These are phyloP conservation scores for Aleadryas rufinucha DNA, from an alignment of 2,113 vertebrate genomes.

Conservation along the genomic window DNA sequence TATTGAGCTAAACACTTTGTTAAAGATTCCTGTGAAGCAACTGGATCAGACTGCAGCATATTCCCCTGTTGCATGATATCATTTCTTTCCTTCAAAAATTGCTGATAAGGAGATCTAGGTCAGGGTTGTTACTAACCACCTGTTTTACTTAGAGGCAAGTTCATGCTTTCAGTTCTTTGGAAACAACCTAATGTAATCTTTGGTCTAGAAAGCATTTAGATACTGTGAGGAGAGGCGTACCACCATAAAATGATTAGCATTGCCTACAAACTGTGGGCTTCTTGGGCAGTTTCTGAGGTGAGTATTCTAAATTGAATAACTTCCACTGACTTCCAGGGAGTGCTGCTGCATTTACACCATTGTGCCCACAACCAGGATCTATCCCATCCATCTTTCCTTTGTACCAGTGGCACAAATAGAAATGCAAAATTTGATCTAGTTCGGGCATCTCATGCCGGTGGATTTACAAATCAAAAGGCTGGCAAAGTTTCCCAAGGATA, in stretches of 20 bases:
- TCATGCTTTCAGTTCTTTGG: background rate
- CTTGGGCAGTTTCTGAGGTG: background rate
- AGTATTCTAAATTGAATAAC: background rate
- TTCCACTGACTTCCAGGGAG: background rate
- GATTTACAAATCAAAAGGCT: constrained; percentile 49
- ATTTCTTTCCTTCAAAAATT: background rate
- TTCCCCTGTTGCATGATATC: background rate
- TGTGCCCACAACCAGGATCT: background rate
- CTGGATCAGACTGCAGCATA: background rate
- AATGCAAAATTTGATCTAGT: constrained; percentile 14
- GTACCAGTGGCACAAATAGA: constrained; percentile 23
- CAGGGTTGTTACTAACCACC: background rate
- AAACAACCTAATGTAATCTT: constrained; percentile 2
- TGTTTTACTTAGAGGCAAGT: background rate
- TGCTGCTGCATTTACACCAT: background rate
- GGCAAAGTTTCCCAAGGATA: constrained; percentile 12
- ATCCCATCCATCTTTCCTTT: background rate
- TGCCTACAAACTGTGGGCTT: background rate
- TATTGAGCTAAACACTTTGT: background rate
- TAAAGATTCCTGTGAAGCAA: background rate
- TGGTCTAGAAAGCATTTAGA: background rate
- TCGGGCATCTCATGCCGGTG: background rate
- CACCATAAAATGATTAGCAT: background rate
- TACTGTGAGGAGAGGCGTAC: background rate
- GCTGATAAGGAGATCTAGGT: constrained; percentile 19